phyloP scores from a whole-genome alignment of 64 coral and sea anemone genomes.

The Actinia equina region DNA sequence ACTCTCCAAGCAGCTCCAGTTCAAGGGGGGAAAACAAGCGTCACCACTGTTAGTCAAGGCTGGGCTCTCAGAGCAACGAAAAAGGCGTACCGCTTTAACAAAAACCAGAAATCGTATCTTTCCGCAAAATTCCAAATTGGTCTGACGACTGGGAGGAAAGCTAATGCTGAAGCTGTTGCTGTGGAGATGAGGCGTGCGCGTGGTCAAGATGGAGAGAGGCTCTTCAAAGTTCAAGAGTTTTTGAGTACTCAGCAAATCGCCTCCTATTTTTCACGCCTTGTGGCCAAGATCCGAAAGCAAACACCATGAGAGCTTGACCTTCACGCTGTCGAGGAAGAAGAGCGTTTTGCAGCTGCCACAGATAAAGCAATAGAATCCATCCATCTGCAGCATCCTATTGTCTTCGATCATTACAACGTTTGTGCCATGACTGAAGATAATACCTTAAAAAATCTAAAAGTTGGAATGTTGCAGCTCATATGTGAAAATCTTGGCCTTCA shows the following conservation, averaged over 20 bases:
- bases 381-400: slow-evolving; percentile 26
- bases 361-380: slow-evolving; percentile 5
- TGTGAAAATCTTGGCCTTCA: slow-evolving; percentile 19
- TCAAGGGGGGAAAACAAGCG: no score
- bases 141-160: slow-evolving; percentile 37
- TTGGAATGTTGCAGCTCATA: slow-evolving; percentile 18
- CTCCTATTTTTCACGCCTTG: slow-evolving; percentile 44
- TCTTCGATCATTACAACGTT: slow-evolving; percentile 28
- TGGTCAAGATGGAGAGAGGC: slow-evolving; percentile 13
- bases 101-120: slow-evolving; percentile 52
- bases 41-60: slow-evolving; percentile 19
- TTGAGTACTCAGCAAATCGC: slow-evolving; percentile 46
- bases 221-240: slow-evolving; percentile 39
- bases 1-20: slow-evolving; percentile 5
- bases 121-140: slow-evolving; percentile 41
- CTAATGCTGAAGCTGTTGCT: slow-evolving; percentile 33
- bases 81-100: slow-evolving; percentile 38
- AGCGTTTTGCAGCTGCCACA: slow-evolving; percentile 7
- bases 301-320: slow-evolving; percentile 3
- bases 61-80: slow-evolving; percentile 43
- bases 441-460: slow-evolving; percentile 7
- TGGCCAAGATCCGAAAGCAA: slow-evolving; percentile 49
- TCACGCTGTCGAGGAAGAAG: slow-evolving; percentile 4
- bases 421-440: slow-evolving; percentile 10
- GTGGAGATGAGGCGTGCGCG: slow-evolving; percentile 43